Percentiles rank a stretch among this genome's conserved stretches.
Evolutionary conservation across 1,140 invertebrate genomes (phyloP).

Genomic region (Leptoteleia sp.): DNA sequence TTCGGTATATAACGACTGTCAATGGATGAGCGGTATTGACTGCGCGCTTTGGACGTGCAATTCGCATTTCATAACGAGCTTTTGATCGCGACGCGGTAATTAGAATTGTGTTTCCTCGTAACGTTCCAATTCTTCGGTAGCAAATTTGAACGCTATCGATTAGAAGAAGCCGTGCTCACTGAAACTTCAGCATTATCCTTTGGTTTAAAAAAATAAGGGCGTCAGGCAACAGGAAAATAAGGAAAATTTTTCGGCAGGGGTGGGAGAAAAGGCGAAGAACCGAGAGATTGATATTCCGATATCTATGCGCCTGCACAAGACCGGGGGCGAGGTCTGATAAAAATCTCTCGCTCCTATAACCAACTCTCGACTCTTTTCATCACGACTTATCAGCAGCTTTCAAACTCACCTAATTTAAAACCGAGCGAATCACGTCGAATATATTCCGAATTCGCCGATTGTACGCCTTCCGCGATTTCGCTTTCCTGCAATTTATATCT

Average conservation of each 20-base stretch:
- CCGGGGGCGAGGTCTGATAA: conserved; percentile 8
- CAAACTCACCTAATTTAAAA: conserved; percentile 34
- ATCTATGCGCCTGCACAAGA: conserved; percentile 2
- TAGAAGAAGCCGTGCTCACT: too few relatives aligned
- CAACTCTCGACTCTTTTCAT: conserved; percentile 14
- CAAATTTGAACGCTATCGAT: too few relatives aligned
- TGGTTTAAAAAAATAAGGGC: too few relatives aligned
- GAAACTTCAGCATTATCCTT: too few relatives aligned
- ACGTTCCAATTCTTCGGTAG: too few relatives aligned
- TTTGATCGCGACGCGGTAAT: too few relatives aligned
- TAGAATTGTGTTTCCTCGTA: too few relatives aligned
- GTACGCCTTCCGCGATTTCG: neutral
- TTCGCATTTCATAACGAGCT: too few relatives aligned
- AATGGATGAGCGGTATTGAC: too few relatives aligned
- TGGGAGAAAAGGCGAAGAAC: neutral
- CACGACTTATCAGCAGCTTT: conserved; percentile 36
- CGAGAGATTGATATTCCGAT: conserved; percentile 26
- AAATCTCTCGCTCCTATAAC: conserved; percentile 22
- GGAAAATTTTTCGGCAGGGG: conserved; percentile 5
- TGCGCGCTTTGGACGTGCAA: too few relatives aligned
- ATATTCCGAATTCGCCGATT: conserved; percentile 31
- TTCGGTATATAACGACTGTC: neutral
- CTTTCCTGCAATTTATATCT: conserved; percentile 5
- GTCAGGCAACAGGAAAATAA: neutral
- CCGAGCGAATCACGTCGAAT: too few relatives aligned